Evolutionary conservation across 2,797 vertebrate genomes (phyloP), one percentile per base, ranked within the genome.

Genomic region (Toxotes lorentzi): DNA sequence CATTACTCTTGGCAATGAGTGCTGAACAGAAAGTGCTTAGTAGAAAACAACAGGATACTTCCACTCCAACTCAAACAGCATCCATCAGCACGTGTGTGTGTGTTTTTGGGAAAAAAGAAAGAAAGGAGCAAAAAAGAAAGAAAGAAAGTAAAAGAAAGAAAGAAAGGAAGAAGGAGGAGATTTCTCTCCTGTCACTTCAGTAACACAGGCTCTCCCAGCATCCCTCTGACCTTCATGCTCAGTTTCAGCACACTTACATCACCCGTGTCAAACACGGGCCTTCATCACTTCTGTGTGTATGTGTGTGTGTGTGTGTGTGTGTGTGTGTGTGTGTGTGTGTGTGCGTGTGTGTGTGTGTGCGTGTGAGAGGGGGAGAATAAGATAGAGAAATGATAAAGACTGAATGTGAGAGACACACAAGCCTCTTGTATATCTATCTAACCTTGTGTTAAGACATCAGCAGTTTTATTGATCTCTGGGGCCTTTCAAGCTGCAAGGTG

Each of bases 191-290:
- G 84, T 86, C 86, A 84, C 79, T 83, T 82, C 79, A 81, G 78
- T 84, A 84, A 87, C 86, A 66, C 59, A 21, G 74, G 79, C 85
- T 88, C 73, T 85, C 59, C 73, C 67, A 83, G 82, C 78, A 83
- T 84, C 79, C 64, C 76, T 75, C 62, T 90, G 90, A 92, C 91
- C 91, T 93, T 93, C 90, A 88, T 69, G 88, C 87, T 89, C 74
- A 80, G 86, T 92, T 92, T 92, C 91, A 89, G 78, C 65, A 75
- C 70, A 83, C 80, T 91, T 91, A 73, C 91, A 91, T 92, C 88
- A 92, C 54, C 85, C 54, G 16, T 80, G 81, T 86, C 87, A 80
- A 88, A 84, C 73, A 78, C 30, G 4, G 38, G 76, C 80, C 80
- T 83, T 84, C 74, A 76, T 88, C 74, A 78, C 73, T 80, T 79